These are phyloP conservation scores for Periophthalmus modestus DNA, from an alignment of 2,113 vertebrate species.

Conservation along the genomic window DNA sequence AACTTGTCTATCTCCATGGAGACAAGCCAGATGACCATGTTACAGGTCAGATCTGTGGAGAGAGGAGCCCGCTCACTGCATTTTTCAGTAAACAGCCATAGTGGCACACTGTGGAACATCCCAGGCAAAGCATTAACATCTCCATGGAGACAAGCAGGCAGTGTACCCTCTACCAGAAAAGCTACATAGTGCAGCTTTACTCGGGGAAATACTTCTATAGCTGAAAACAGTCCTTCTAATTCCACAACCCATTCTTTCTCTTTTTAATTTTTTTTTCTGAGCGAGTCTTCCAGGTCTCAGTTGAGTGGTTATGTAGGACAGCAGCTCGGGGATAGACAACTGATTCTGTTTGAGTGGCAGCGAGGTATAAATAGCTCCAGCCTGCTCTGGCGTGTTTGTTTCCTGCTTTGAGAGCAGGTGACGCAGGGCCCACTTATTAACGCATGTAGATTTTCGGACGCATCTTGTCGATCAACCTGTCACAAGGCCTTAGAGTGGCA, in stretches of 20 bases:
- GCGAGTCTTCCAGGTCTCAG: conserved; percentile 43
- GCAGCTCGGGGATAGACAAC: conserved; percentile 68
- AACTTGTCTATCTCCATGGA: too few species aligned
- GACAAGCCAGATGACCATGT: too few species aligned
- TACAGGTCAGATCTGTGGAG: too few species aligned
- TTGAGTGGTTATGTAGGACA: conserved; percentile 66
- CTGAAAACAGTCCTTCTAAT: not conserved
- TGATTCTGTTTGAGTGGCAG: conserved; percentile 67
- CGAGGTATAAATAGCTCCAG: conserved; percentile 63
- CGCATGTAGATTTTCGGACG: conserved; percentile 7
- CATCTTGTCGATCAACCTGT: not conserved
- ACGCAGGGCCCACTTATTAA: conserved; percentile 28
- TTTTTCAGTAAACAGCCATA: not conserved
- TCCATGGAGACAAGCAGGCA: not conserved
- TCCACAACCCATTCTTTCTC: not conserved
- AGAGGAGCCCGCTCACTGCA: too few species aligned
- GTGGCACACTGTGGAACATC: too few species aligned
- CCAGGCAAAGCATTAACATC: too few species aligned
- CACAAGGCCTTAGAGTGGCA: not conserved
- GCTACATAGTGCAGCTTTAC: not conserved
- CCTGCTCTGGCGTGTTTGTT: conserved; percentile 14
- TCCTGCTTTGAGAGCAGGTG: conserved; percentile 28
- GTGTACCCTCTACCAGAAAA: not conserved
- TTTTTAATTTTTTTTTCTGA: conserved; percentile 4
- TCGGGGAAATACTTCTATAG: not conserved